Percentiles rank a stretch among this genome's conserved stretches.
phyloP scores from a whole-genome alignment of 2,113 vertebrate genomes.

The Leptobrachium leishanense region DNA sequence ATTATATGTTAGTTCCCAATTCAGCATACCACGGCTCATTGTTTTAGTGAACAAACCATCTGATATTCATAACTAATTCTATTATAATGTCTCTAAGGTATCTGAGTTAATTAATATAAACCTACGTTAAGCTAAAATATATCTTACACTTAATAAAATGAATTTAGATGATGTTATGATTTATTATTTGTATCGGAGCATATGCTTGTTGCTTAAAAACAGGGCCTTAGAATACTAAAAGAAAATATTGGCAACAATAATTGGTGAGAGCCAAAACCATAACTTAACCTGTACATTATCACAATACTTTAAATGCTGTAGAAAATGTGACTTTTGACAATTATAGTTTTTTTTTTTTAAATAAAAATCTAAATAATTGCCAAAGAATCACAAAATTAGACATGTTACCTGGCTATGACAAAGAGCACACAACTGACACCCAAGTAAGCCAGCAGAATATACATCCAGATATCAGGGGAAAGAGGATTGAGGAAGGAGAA shows the following conservation, averaged over 20 bases:
- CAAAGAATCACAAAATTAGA: conserved; percentile 83
- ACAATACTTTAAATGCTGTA: conserved; percentile 59
- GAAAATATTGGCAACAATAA: conserved; percentile 21
- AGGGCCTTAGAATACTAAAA: too few relatives aligned
- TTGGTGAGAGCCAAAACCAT: conserved; percentile 51
- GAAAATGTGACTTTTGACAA: conserved; percentile 81
- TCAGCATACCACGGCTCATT: too few relatives aligned
- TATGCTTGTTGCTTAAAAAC: too few relatives aligned
- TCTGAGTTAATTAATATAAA: too few relatives aligned
- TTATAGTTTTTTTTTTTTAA: conserved; percentile 62
- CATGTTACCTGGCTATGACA: conserved; percentile 99
- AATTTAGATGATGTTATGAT: too few relatives aligned
- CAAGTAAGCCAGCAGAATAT: conserved; percentile 99
- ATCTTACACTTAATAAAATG: too few relatives aligned
- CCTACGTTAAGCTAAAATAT: too few relatives aligned
- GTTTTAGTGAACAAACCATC: too few relatives aligned
- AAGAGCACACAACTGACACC: conserved; percentile 99
- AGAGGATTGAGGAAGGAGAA: conserved; percentile 99
- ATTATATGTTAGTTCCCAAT: too few relatives aligned
- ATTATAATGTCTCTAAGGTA: too few relatives aligned
- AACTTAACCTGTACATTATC: conserved; percentile 51
- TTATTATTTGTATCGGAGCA: too few relatives aligned
- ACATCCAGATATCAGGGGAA: conserved; percentile 99
- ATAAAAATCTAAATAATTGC: conserved; percentile 68
- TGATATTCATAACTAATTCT: too few relatives aligned